Conservation (phyloP, 53 echinoderm and acorn worm species). For the Paelopatides confundens region DNA sequence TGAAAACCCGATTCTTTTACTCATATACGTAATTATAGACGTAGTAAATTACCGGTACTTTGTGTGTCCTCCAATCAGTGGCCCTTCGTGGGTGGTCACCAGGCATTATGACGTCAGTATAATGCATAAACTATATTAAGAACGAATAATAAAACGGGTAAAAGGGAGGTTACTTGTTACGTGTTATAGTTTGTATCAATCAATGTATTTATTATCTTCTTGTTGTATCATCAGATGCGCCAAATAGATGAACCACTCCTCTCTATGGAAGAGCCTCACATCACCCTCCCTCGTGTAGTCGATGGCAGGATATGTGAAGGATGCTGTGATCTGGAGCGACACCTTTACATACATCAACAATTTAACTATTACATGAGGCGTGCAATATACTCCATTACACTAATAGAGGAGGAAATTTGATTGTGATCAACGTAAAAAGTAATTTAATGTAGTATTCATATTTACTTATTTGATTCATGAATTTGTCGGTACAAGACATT, state of each 20-base stretch:
- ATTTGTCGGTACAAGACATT: constrained; percentile 1
- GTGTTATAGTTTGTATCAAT: too few species aligned
- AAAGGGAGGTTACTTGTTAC: too few species aligned
- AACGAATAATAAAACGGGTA: too few species aligned
- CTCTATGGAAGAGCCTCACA: not conserved
- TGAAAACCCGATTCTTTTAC: too few species aligned
- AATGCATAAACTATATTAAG: too few species aligned
- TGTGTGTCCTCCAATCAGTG: too few species aligned
- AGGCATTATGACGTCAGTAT: too few species aligned
- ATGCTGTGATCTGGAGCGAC: not conserved
- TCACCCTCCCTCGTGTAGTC: not conserved
- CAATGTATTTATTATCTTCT: too few species aligned
- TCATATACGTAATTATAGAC: too few species aligned
- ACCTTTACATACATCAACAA: constrained; percentile 28
- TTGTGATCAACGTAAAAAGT: not conserved
- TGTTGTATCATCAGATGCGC: not conserved
- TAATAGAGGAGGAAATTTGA: not conserved
- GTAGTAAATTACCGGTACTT: too few species aligned
- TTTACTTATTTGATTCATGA: not conserved
- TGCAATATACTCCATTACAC: not conserved
- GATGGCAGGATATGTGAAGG: not conserved
- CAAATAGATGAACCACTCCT: not conserved
- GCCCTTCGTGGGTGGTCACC: too few species aligned
- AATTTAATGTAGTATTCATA: not conserved
- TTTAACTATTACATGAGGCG: constrained; percentile 1